Percentiles rank a stretch among this genome's conserved stretches.
Conservation (phyloP, 2,797 vertebrate genomes). For the Rhynchotus rufescens region DNA sequence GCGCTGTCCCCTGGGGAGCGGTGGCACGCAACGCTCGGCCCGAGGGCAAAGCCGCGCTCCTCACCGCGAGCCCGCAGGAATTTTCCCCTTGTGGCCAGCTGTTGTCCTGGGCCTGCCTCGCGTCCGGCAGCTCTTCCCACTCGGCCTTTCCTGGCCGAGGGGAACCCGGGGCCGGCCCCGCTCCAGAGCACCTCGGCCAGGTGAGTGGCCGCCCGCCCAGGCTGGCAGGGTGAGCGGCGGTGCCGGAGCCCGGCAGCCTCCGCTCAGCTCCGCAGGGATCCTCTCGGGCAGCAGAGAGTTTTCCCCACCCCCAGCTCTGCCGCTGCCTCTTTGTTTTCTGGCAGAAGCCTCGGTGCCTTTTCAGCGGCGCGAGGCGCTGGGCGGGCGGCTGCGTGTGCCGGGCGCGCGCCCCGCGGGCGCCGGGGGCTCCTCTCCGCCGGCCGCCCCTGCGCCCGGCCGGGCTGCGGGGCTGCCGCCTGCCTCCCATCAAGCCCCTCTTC, state of each 20-base stretch:
- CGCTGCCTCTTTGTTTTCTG: constrained; percentile 71
- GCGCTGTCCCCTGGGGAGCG: neutral
- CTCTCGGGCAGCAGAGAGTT: constrained; percentile 67
- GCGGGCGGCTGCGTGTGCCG: constrained; percentile 57
- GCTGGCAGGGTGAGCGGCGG: neutral
- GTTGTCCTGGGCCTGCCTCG: constrained; percentile 35
- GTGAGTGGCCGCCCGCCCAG: neutral
- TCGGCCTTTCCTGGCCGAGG: rapidly evolving
- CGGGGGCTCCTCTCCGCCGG: neutral
- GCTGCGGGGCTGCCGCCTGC: neutral
- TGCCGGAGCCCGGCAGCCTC: constrained; percentile 30
- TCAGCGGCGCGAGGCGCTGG: constrained; percentile 53
- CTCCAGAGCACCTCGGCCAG: neutral
- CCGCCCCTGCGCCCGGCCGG: neutral
- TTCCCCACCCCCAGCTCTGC: constrained; percentile 68
- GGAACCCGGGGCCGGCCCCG: neutral
- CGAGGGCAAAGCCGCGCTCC: neutral
- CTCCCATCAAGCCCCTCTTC: neutral
- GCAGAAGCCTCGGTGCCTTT: constrained; percentile 64
- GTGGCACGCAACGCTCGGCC: neutral
- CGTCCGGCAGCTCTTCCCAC: neutral
- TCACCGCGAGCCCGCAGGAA: constrained; percentile 15
- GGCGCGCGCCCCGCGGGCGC: neutral
- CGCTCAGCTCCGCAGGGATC: constrained; percentile 58
- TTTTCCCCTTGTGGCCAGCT: constrained; percentile 50